Evolutionary conservation across 2,888 invertebrate genomes (phyloP).

Genomic region (Pachymerium ferrugineum): DNA sequence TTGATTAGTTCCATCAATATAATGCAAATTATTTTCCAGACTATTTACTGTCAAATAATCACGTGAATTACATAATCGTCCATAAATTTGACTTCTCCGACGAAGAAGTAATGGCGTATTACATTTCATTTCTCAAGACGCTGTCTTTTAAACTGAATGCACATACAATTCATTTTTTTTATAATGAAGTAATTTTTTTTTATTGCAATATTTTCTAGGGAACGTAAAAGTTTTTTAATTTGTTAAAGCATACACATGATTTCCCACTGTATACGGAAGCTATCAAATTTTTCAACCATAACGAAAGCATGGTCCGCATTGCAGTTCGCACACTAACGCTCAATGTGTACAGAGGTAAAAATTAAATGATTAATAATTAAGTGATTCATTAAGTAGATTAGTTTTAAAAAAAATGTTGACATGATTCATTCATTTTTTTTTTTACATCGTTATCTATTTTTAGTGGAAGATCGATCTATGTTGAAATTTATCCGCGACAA

Average conservation of each 20-base stretch:
- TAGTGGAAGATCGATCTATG: constrained; percentile 92
- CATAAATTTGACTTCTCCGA: constrained; percentile 99
- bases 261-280: constrained; percentile 98
- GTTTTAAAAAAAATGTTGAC: neutral
- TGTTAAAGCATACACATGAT: constrained; percentile 85
- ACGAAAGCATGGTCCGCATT: constrained; percentile 98
- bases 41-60: constrained; percentile 97
- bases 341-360: constrained; percentile 72
- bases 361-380: neutral
- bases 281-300: constrained; percentile 98
- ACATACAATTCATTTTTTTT: constrained; percentile 99
- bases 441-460: constrained; percentile 43
- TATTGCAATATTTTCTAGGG: neutral
- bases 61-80: constrained; percentile 98
- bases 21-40: constrained; percentile 58
- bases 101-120: constrained; percentile 99
- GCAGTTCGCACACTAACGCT: constrained; percentile 95
- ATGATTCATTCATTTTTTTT: neutral
- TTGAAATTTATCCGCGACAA: constrained; percentile 88
- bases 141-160: constrained; percentile 93
- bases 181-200: constrained; percentile 78
- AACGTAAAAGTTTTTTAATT: neutral
- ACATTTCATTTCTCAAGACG: constrained; percentile 98
- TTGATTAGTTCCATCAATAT: constrained; percentile 18
- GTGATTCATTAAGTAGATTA: neutral